Base-by-base conservation (phyloP, 2,113 vertebrate genomes). In the Lanius ludovicianus region DNA sequence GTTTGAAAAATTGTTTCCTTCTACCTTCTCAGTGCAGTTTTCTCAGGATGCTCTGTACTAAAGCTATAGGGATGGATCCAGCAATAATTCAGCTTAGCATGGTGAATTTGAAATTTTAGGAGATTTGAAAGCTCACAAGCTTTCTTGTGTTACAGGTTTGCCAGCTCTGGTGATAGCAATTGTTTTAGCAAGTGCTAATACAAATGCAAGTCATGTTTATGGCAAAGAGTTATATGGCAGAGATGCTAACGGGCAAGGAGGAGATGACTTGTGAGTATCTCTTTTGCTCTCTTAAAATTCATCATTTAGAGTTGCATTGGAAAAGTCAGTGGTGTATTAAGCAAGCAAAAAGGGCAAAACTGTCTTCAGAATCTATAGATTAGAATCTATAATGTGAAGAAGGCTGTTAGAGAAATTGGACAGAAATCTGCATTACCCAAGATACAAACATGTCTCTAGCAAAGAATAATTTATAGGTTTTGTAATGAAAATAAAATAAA, bases 251-350 rank as follows among this genome's bases (percentile, higher is more conserved):
- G 98, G 97, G 8, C 96, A 98, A 87, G 98, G 96, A 80, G 97
- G 98, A 35, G 98, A 99, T 5, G 97, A 99, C 82, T 99, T 99
- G 99, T 99, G 95, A 99, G 99, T 99, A 95, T 85, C 93, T 91
- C 16, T 60, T 89, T 79, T 55, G 59, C 52, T 86, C 13, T 90
- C 15, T 81, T 77, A n/a, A 8, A 74, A 50, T 81, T 68, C 50
- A 65, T 7, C 20, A 62, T 70, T 82, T 74, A 55, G 39, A 47
- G 44, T 85, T 83, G 27, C 42, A 79, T 73, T 91, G 60, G 46
- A 60, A 87, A 96, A 87, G 44, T 53, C 21, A 19, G 9, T 30
- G 24, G 44, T 84, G 14, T 15, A 28, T 35, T 70, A 77, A 84
- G 60, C 6, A 77, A 68, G 53, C 13, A 76, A 76, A 90, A 44